Conservation (phyloP, 2,888 invertebrate genomes). For the Cetonia aurata region DNA sequence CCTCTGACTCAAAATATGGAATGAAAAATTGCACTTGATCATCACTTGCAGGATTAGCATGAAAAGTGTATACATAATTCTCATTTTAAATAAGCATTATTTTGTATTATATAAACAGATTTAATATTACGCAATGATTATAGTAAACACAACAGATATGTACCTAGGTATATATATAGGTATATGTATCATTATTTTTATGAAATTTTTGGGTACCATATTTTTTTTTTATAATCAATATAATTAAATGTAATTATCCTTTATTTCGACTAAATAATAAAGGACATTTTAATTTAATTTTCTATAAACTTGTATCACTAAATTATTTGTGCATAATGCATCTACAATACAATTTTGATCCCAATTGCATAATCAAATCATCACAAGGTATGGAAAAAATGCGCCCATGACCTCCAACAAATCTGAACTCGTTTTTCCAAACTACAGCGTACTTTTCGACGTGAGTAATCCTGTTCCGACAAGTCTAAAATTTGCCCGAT, state of each 20-base stretch:
- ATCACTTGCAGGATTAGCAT: too few relatives aligned
- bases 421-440: slow-evolving; percentile 33
- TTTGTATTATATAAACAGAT: not conserved
- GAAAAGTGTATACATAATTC: too few relatives aligned
- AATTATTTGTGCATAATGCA: not conserved
- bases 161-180: too few relatives aligned
- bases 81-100: not conserved
- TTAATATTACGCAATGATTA: slow-evolving; percentile 10
- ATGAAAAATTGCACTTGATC: too few relatives aligned
- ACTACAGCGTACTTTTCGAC: slow-evolving; percentile 20
- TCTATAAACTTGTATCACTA: not conserved
- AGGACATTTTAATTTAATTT: not conserved
- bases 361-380: slow-evolving; percentile 2
- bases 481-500: slow-evolving; percentile 39
- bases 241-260: too few relatives aligned
- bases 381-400: too few relatives aligned
- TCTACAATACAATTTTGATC: not conserved
- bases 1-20: too few relatives aligned
- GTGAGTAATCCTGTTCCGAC: slow-evolving; percentile 47
- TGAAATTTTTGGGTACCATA: too few relatives aligned
- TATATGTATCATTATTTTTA: too few relatives aligned
- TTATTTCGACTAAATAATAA: too few relatives aligned
- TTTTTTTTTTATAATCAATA: too few relatives aligned
- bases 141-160: not conserved
- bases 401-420: not conserved